phyloP scores from a whole-genome alignment of 2,888 invertebrate genomes.

The Zaprionus obscuricornis region DNA sequence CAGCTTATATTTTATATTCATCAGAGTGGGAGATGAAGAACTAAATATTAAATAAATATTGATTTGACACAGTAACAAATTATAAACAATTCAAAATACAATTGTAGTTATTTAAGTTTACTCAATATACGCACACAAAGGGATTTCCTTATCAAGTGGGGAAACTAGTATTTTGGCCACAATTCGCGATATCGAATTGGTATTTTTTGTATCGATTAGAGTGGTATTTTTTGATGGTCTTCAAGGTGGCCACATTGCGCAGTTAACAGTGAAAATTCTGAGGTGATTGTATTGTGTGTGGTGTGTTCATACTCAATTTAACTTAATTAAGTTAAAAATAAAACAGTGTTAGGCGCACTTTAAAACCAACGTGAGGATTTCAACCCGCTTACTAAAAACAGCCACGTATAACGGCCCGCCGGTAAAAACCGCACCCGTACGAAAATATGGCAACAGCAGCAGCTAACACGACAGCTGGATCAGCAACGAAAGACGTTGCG shows the following conservation, averaged over 20 bases:
- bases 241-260: constrained; percentile 40
- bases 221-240: constrained; percentile 12
- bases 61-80: constrained; percentile 29
- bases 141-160: not conserved
- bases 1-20: no score
- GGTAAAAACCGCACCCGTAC: constrained; percentile 75
- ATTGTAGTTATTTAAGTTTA: constrained; percentile 9
- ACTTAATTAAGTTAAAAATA: constrained; percentile 71
- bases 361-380: constrained; percentile 56
- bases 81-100: constrained; percentile 10
- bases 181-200: constrained; percentile 2
- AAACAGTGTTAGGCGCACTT: constrained; percentile 63
- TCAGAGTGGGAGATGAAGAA: no score
- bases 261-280: constrained; percentile 57
- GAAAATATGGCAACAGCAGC: constrained; percentile 71
- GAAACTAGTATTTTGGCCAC: constrained; percentile 20
- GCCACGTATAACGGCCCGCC: constrained; percentile 59
- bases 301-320: constrained; percentile 70
- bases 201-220: constrained; percentile 15
- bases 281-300: constrained; percentile 61
- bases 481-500: constrained; percentile 74
- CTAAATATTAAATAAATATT: no score
- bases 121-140: constrained; percentile 7
- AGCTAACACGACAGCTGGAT: constrained; percentile 76
- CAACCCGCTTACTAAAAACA: constrained; percentile 62